A percentile compares a stretch with the other conserved stretches of the same genome.
phyloP scores from a whole-genome alignment of 1,140 invertebrate species.

The Brachionus rubens region DNA sequence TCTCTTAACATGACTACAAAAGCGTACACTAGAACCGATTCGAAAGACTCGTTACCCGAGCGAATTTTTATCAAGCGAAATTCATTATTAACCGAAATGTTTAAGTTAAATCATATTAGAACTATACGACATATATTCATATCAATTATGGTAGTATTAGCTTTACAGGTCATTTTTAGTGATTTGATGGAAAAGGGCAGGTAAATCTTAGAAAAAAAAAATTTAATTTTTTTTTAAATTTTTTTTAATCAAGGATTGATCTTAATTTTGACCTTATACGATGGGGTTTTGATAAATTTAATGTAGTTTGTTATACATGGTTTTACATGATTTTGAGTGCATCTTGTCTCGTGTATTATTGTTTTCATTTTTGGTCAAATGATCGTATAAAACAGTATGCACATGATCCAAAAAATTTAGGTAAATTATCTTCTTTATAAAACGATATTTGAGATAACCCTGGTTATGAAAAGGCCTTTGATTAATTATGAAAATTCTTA shows the following conservation, averaged over 20 bases:
- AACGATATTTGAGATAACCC: no score
- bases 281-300: slow-evolving; percentile 64
- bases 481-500: no score
- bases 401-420: slow-evolving; percentile 1
- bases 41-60: slow-evolving; percentile 8
- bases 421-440: neutral
- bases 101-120: slow-evolving; percentile 73
- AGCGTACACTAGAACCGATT: neutral
- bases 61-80: slow-evolving; percentile 11
- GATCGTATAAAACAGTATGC: neutral
- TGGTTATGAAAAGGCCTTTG: no score
- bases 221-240: slow-evolving; percentile 24
- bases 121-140: slow-evolving; percentile 80
- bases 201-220: slow-evolving; percentile 63
- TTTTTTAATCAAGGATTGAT: slow-evolving; percentile 58
- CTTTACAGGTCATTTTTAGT: slow-evolving; percentile 69
- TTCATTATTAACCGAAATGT: slow-evolving; percentile 63
- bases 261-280: slow-evolving; percentile 64
- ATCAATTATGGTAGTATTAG: slow-evolving; percentile 72
- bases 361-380: slow-evolving; percentile 64
- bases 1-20: slow-evolving; percentile 39
- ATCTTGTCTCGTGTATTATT: slow-evolving; percentile 61
- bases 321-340: slow-evolving; percentile 62
- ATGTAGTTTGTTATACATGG: slow-evolving; percentile 64
- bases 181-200: slow-evolving; percentile 72